Base-by-base conservation (phyloP, 2,113 vertebrate species). In the Crotalus helleri region DNA sequence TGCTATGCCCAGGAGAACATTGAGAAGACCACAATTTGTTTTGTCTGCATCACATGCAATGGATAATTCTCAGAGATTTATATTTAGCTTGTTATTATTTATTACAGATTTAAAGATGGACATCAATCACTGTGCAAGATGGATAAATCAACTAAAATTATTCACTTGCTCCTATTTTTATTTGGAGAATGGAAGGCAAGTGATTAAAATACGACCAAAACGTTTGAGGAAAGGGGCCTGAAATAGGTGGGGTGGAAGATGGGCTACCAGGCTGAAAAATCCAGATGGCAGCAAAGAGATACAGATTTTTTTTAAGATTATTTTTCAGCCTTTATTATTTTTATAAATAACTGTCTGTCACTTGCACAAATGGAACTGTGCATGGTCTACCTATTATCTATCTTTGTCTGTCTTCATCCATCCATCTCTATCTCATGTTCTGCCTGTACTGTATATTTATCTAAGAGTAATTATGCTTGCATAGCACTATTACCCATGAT, bases 31-130 rank as follows among this genome's bases (percentile, higher is more conserved):
- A 0, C 23, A 54, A 86, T 89, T 58, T 26, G 24, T 85, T 90
- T 46, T 24, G 69, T 33, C 87, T 87, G 26, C 8, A 19, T 74
- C 21, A 61, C 92, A 90, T 92, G 93, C 93, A 95, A 92, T 44
- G 88, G 57, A 55, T 93, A 21, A 59, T 58, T 90, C 81, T 93
- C 91, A 94, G 53, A 91, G 88, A 51, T 0, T 33, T 85, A 39
- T 0, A 0, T 44, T 81, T 88, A 58, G 91, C 55, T 85, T 95
- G 91, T 94, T 91, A 89, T 91, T 33, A 89, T 91, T 33, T 33
- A 91, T 0, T 0, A 95, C 86, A 91, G 95, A 46, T 4, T 53
- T 81, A 15, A 44, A 44, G 26, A 58, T 81, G 46, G 8, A 44
- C 26, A 61, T n/a, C 19, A 53, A 85, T 26, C 51, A n/a, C 15